Evolutionary conservation across 2,888 invertebrate genomes (phyloP).

Genomic region (Deilephila porcellus): DNA sequence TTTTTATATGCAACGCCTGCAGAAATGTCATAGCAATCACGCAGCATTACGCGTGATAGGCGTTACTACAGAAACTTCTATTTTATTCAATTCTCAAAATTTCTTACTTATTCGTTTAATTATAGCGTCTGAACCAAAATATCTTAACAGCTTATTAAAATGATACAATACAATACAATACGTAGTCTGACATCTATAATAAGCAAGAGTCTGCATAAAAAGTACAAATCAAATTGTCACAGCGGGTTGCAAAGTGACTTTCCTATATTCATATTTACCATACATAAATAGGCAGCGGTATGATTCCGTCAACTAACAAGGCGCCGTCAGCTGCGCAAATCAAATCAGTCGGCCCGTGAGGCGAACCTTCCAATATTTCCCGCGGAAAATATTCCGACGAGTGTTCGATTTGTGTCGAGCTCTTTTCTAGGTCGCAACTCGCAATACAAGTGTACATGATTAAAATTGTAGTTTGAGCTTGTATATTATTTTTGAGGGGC

Average conservation of each 20-base stretch:
- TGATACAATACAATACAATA: too few species aligned
- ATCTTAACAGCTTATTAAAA: too few species aligned
- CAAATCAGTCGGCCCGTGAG: constrained; percentile 65
- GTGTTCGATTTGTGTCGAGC: constrained; percentile 42
- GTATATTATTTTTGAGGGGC: too few species aligned
- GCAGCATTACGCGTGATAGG: neutral
- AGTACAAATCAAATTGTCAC: neutral
- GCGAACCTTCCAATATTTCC: constrained; percentile 69
- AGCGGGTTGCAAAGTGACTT: neutral
- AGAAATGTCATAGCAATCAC: neutral
- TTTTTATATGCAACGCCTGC: too few species aligned
- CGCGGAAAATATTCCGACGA: constrained; percentile 57
- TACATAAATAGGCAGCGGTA: constrained; percentile 30
- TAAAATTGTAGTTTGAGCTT: neutral
- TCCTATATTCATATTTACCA: constrained; percentile 36
- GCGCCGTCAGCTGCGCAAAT: constrained; percentile 57
- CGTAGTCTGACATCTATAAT: too few species aligned
- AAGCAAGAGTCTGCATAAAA: too few species aligned
- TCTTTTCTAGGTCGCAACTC: constrained; percentile 45
- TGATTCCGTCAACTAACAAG: constrained; percentile 51
- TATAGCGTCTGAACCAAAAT: too few species aligned
- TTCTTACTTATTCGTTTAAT: too few species aligned
- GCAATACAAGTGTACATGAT: constrained; percentile 23
- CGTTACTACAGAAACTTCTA: neutral
- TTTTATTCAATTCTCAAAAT: too few species aligned